Evolutionary conservation across 2,797 vertebrate species (phyloP).

Genomic region (Nannoperca obscura): DNA sequence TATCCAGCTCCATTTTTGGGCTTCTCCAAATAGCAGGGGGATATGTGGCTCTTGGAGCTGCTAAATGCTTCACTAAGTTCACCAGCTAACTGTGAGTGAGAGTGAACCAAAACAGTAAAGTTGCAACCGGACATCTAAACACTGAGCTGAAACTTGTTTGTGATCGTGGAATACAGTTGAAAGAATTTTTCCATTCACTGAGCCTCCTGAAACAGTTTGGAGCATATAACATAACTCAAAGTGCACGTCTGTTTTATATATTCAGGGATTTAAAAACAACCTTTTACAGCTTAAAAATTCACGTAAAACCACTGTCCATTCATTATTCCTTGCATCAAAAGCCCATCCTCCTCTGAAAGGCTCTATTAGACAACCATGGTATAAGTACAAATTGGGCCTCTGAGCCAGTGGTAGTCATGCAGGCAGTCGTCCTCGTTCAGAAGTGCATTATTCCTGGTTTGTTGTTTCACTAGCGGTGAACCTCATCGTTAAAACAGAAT

Average conservation of each 20-base stretch:
- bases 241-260: not conserved
- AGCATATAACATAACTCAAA: too few relatives aligned
- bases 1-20: not conserved
- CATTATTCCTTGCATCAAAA: not conserved
- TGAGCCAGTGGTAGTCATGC: not conserved
- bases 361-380: not conserved
- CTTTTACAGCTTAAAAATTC: conserved; percentile 1
- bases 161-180: too few relatives aligned
- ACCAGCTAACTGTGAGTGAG: not conserved
- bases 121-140: too few relatives aligned
- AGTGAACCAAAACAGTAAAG: not conserved
- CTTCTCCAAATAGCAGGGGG: not conserved
- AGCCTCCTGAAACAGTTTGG: too few relatives aligned
- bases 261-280: not conserved
- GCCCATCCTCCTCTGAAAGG: not conserved
- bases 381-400: not conserved
- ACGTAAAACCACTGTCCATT: conserved; percentile 1
- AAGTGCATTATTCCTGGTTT: conserved; percentile 19
- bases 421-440: not conserved
- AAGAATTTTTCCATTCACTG: not conserved
- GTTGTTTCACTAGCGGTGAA: not conserved
- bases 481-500: conserved; percentile 32
- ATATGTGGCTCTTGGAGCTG: not conserved
- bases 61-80: conserved; percentile 1
- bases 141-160: too few relatives aligned